phyloP scores from a whole-genome alignment of 2,113 vertebrate genomes.

The Xiphophorus hellerii region DNA sequence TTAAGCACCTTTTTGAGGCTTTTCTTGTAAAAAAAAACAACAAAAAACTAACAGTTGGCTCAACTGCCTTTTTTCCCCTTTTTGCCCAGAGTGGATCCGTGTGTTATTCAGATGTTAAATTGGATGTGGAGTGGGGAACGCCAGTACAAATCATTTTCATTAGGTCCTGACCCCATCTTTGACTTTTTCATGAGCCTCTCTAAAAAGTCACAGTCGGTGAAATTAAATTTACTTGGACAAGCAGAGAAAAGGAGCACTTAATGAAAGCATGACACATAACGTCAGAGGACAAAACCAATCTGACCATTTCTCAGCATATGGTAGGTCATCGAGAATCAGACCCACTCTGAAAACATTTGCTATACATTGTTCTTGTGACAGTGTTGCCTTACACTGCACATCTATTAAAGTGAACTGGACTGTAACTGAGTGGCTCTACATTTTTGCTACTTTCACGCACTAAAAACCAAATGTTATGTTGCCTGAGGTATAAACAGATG shows the following conservation, averaged over 20 bases:
- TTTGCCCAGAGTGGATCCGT: slow-evolving; percentile 6
- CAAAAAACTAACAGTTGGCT: background rate
- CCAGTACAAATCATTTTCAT: slow-evolving; percentile 51
- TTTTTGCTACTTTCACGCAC: slow-evolving; percentile 24
- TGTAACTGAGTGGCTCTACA: slow-evolving; percentile 13
- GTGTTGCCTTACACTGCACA: slow-evolving; percentile 5
- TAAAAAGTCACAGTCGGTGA: slow-evolving; percentile 44
- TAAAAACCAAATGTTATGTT: slow-evolving; percentile 45
- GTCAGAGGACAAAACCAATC: slow-evolving; percentile 17
- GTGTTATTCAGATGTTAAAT: slow-evolving; percentile 48
- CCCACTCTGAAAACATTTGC: slow-evolving; percentile 6
- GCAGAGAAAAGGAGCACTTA: slow-evolving; percentile 39
- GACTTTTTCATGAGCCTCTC: slow-evolving; percentile 40
- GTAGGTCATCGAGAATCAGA: slow-evolving; percentile 15
- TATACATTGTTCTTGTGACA: slow-evolving; percentile 2
- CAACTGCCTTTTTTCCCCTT: background rate
- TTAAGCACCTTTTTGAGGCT: slow-evolving; percentile 4
- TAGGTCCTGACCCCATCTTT: slow-evolving; percentile 36
- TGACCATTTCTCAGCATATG: slow-evolving; percentile 16
- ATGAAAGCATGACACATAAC: slow-evolving; percentile 34
- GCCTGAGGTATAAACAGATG: slow-evolving; percentile 62
- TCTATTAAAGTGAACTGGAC: slow-evolving; percentile 30
- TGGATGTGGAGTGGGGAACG: slow-evolving; percentile 41
- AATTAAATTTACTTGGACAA: slow-evolving; percentile 52
- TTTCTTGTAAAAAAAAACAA: slow-evolving; percentile 1